These are phyloP conservation scores for Drosophila kepulauana DNA, from an alignment of 1,140 invertebrate genomes.

Conservation along the genomic window DNA sequence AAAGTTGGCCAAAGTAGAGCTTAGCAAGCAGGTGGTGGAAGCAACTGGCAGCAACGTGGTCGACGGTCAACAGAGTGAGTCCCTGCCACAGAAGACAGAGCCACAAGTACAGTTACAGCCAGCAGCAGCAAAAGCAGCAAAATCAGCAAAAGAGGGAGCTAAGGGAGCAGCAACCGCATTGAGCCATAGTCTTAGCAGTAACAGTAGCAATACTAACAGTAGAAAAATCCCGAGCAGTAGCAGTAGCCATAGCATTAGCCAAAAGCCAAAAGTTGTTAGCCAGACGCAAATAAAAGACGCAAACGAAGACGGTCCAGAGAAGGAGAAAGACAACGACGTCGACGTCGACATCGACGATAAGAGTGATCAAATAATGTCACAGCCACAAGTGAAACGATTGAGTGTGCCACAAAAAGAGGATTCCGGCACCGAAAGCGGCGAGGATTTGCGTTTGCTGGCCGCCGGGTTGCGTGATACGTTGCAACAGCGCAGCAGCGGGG, in stretches of 20 bases:
- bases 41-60: slow-evolving; percentile 24
- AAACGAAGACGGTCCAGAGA: slow-evolving; percentile 6
- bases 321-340: slow-evolving; percentile 22
- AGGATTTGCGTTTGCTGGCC: slow-evolving; percentile 86
- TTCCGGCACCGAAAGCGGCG: slow-evolving; percentile 89
- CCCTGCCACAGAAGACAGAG: slow-evolving; percentile 21
- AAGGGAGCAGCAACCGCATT: slow-evolving; percentile 25
- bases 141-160: slow-evolving; percentile 16
- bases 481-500: slow-evolving; percentile 64
- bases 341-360: slow-evolving; percentile 17
- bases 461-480: slow-evolving; percentile 79
- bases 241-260: slow-evolving; percentile 32
- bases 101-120: not conserved
- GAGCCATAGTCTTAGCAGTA: slow-evolving; percentile 11
- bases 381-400: slow-evolving; percentile 57
- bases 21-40: slow-evolving; percentile 42
- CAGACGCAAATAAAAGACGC: slow-evolving; percentile 38
- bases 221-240: slow-evolving; percentile 45
- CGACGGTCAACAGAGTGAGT: slow-evolving; percentile 11
- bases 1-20: slow-evolving; percentile 76
- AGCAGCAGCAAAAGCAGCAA: not conserved
- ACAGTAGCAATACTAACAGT: slow-evolving; percentile 40
- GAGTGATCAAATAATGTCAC: not conserved
- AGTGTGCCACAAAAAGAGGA: slow-evolving; percentile 86
- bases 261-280: slow-evolving; percentile 46